These are phyloP conservation scores for Sarcophilus harrisii DNA, from an alignment of 2,797 vertebrate genomes.

Conservation along the genomic window DNA sequence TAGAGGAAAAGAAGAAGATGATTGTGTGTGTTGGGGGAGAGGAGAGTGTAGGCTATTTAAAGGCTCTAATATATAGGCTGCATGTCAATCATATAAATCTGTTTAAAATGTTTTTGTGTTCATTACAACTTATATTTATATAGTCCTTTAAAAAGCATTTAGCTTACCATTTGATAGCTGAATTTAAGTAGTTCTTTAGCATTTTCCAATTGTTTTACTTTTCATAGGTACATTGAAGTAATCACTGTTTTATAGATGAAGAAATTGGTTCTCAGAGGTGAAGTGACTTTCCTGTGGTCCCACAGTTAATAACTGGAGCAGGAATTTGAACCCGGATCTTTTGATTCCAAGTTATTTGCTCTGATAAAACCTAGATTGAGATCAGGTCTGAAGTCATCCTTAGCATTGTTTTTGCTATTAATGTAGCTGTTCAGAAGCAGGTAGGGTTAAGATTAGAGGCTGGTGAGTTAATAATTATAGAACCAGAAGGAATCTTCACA, in stretches of 20 bases:
- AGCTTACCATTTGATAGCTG: not conserved
- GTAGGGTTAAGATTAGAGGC: not conserved
- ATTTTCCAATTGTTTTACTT: not conserved
- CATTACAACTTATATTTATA: not conserved
- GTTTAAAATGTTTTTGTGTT: not conserved
- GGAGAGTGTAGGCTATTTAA: not conserved
- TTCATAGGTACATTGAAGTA: not conserved
- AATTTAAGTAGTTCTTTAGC: not conserved
- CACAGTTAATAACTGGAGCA: not conserved
- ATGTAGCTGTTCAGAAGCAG: not conserved
- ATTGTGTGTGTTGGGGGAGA: not conserved
- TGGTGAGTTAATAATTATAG: not conserved
- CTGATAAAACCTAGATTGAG: not conserved
- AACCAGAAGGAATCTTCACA: not conserved
- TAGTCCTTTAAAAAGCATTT: not conserved
- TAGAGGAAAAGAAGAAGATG: not conserved
- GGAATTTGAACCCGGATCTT: not conserved
- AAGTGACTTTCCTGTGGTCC: not conserved
- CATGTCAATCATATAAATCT: too few relatives aligned
- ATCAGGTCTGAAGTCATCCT: not conserved
- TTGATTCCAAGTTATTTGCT: not conserved
- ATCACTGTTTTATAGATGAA: not conserved
- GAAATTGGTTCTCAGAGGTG: not conserved
- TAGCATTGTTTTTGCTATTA: not conserved
- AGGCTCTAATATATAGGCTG: not conserved